These are phyloP conservation scores for Heliconius sara DNA, from an alignment of 2,888 invertebrate genomes.

Conservation along the genomic window DNA sequence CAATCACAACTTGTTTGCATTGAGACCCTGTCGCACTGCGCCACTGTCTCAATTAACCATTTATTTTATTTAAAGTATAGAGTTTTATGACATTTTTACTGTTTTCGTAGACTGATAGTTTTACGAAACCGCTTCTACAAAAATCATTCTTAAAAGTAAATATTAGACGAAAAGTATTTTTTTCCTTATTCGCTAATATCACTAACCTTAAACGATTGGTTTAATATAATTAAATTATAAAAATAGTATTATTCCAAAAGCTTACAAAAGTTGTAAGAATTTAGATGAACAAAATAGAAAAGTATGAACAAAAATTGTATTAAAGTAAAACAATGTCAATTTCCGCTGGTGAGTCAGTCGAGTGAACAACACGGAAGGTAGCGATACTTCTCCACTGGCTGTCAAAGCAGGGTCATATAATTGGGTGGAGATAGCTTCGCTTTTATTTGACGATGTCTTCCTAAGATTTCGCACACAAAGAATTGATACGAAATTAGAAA, in stretches of 20 bases:
- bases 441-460: constrained; percentile 29
- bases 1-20: not conserved
- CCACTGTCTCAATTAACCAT: too few species aligned
- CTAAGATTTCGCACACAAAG: constrained; percentile 51
- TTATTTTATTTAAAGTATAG: too few species aligned
- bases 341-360: constrained; percentile 18
- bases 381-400: constrained; percentile 27
- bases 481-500: constrained; percentile 63
- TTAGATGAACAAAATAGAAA: not conserved
- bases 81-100: too few species aligned
- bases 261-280: not conserved
- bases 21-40: not conserved
- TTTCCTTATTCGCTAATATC: too few species aligned
- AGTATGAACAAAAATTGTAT: not conserved
- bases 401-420: constrained; percentile 39
- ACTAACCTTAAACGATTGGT: not conserved
- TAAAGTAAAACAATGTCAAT: constrained; percentile 13
- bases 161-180: too few species aligned
- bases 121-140: not conserved
- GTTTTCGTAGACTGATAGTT: not conserved
- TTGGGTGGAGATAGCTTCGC: constrained; percentile 33
- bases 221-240: not conserved
- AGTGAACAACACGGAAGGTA: constrained; percentile 19
- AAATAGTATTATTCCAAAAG: not conserved
- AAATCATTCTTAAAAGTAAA: not conserved